phyloP scores from a whole-genome alignment of 2,888 invertebrate genomes.

The Campaea margaritaria region DNA sequence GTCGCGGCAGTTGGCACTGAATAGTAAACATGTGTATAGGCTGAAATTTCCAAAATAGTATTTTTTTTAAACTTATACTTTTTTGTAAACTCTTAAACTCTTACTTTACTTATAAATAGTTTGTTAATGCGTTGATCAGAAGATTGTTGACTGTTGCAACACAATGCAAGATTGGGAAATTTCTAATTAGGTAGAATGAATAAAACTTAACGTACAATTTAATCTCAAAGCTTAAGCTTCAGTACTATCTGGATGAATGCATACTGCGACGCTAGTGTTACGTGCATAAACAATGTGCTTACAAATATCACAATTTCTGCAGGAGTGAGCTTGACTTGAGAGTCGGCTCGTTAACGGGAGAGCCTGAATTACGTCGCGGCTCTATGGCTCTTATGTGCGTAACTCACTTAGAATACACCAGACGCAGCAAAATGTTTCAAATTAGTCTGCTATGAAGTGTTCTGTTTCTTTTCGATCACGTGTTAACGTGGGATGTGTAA shows the following conservation, averaged over 20 bases:
- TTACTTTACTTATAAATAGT: no score
- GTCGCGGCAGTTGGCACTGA: no score
- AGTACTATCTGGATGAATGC: slow-evolving; percentile 3
- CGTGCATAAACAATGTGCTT: slow-evolving; percentile 67
- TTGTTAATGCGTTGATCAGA: no score
- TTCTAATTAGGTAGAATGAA: no score
- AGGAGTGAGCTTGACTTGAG: slow-evolving; percentile 67
- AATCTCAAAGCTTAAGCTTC: slow-evolving; percentile 28
- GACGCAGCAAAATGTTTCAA: slow-evolving; percentile 49
- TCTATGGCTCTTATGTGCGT: slow-evolving; percentile 64
- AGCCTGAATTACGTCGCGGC: slow-evolving; percentile 73
- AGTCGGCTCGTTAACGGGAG: slow-evolving; percentile 78
- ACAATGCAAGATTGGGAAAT: no score
- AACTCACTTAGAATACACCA: slow-evolving; percentile 56
- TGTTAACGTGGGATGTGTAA: neutral
- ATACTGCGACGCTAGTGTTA: slow-evolving; percentile 36
- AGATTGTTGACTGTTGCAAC: no score
- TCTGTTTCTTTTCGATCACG: slow-evolving; percentile 1
- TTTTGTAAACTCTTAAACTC: no score
- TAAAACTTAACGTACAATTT: no score
- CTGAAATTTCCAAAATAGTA: no score
- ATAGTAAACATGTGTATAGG: no score
- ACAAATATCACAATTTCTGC: slow-evolving; percentile 75
- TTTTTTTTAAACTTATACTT: no score
- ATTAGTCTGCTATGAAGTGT: slow-evolving; percentile 24